Evolutionary conservation across 2,113 vertebrate genomes (phyloP), one percentile per base, ranked within the genome.

Genomic region (Geococcyx californianus): DNA sequence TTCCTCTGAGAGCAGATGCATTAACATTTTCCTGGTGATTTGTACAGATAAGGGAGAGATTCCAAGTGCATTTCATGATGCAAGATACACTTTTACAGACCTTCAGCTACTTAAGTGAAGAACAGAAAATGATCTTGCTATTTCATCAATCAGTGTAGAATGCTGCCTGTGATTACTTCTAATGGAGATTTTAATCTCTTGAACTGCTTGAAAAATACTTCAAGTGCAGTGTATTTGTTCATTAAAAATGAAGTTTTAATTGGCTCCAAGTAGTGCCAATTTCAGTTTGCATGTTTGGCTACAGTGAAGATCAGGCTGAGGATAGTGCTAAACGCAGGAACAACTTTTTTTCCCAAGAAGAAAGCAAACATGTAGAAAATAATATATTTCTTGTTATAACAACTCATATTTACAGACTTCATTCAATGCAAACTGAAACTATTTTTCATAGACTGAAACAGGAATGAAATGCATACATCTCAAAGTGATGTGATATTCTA

Each of bases 131-230:
- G 49, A 23, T 80, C 79, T 70, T 84, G 47, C 68, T 83, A 9
- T 90, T 90, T 86, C 87, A 83, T 93, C 82, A 83, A 49, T 87
- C 91, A 79, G 24, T 78, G 44, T 60, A 81, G 93, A 94, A 94
- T 68, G 36, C 49, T 95, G 79, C 60, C 64, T 77, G 31, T 94
- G 88, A 93, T 93, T 86, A 76, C 47, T 51, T 56, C 17, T 56
- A 83, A 90, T 62, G 59, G 40, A 63, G 80, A 31, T 56, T 42
- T 44, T 38, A 72, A 38, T 68, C 49, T 89, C 92, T 84, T 55
- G 49, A 89, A 84, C 54, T 26, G 49, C 73, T 84, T 56, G 52
- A 58, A 76, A 87, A 60, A 26, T 21, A 16, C 45, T 94, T 77
- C 24, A 16, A 96, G 38, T 64, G 60, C n/a, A 77, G 31, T 13